These are phyloP conservation scores for Cygnus buccinator DNA, from an alignment of 2,113 vertebrate species.

Conservation along the genomic window DNA sequence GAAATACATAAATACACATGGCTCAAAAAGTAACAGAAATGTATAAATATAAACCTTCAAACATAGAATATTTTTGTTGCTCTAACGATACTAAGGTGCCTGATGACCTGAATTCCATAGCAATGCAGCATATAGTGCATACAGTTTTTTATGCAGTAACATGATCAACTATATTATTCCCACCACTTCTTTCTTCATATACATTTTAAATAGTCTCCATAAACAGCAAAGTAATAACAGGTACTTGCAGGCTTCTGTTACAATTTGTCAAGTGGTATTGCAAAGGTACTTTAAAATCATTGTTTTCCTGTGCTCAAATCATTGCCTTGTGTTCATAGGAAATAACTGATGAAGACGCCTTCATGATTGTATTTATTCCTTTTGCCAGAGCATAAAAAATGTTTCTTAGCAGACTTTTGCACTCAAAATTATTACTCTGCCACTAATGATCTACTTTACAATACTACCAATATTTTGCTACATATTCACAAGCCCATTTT, in stretches of 20 bases:
- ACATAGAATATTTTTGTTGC: neutral
- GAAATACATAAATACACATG: neutral
- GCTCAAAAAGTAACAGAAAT: neutral
- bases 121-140: neutral
- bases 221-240: neutral
- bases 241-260: neutral
- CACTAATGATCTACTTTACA: neutral
- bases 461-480: conserved; percentile 36
- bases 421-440: conserved; percentile 37
- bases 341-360: conserved; percentile 18
- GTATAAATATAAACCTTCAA: neutral
- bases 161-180: neutral
- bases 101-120: neutral
- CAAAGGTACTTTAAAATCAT: neutral
- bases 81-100: neutral
- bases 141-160: neutral
- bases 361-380: conserved; percentile 13
- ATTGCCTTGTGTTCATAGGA: neutral
- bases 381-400: neutral
- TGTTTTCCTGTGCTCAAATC: neutral
- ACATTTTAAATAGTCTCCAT: neutral
- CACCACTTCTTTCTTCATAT: neutral
- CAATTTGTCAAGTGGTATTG: neutral
- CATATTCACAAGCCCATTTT: conserved; percentile 7
- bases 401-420: neutral